Base-by-base conservation (phyloP, 2,888 invertebrate genomes). In the Apotomis turbidana region DNA sequence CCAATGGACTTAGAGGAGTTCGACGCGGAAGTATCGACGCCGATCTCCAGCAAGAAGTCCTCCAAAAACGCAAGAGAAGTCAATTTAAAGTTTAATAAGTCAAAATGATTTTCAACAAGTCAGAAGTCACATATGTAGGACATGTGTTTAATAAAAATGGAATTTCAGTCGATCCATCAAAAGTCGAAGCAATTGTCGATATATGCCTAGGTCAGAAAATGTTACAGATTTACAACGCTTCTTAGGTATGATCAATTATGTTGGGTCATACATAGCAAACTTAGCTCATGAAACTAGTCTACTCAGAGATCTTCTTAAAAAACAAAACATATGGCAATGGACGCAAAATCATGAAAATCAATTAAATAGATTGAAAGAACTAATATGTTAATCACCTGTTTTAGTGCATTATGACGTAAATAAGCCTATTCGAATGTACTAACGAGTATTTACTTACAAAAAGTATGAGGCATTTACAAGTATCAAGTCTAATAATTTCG, bases 321-420 rank as follows among this genome's bases (percentile, higher is more conserved):
- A 80, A 70, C 64, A 80, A 55, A 68, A 62, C 27, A 52, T 57
- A 5, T 85, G 78, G 76, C 51, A 64, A 12, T 83, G 80, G 83
- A 60, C 74, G 64, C 69, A 57, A 13, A 49, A 60, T n/a, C 80
- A 15, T 15, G 15, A 15, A 15, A 15, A 15, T 15, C 15, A 15
- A 15, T 15, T 15, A 15, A 15, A 15, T 15, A 15, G 15, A 15
- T 15, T 15, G 0, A 15, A 15, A 15, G 15, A 15, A 15, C 15
- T 15, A 15, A 15, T 15, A 15, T 15, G 15, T 15, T 0, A 15
- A 15, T 15, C 1, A 15, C 15, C 15, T 15, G 15, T 15, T 15
- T 15, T 15, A 15, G 15, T 15, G 15, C 15, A 15, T 15, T 15
- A 15, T 15, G 15, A 15, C 15, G 15, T 15, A 15, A 15, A 15